These are phyloP conservation scores for Lacerta bilineata DNA, from an alignment of 2,797 vertebrate species.

Conservation along the genomic window DNA sequence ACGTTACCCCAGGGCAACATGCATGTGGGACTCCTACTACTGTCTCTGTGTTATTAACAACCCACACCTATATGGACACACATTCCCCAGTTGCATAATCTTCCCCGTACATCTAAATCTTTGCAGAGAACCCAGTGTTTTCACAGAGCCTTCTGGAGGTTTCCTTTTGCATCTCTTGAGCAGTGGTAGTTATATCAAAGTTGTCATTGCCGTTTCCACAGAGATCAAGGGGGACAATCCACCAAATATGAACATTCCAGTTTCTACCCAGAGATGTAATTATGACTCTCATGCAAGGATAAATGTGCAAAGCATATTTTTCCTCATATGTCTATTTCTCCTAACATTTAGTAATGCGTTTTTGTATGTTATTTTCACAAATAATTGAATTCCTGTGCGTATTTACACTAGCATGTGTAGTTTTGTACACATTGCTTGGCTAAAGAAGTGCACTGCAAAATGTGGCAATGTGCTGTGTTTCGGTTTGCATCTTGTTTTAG, in stretches of 20 bases:
- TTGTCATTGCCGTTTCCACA: neutral
- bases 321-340: no score
- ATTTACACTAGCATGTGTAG: no score
- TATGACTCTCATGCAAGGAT: neutral
- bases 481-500: no score
- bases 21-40: neutral
- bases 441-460: no score
- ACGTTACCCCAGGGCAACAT: no score
- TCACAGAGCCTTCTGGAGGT: neutral
- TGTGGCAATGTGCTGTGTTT: no score
- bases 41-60: neutral
- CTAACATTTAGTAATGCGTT: no score
- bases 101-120: neutral
- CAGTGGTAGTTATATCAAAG: neutral
- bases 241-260: conserved; percentile 1
- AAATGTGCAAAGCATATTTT: no score
- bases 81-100: neutral
- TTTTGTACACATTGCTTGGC: no score
- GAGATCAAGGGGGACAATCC: neutral
- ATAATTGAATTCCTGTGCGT: no score
- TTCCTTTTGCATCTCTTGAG: neutral
- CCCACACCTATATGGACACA: neutral
- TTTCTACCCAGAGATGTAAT: neutral
- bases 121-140: neutral
- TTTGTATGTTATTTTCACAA: no score